Evolutionary conservation across 2,797 vertebrate genomes (phyloP).

Genomic region (Prunella strophiata): DNA sequence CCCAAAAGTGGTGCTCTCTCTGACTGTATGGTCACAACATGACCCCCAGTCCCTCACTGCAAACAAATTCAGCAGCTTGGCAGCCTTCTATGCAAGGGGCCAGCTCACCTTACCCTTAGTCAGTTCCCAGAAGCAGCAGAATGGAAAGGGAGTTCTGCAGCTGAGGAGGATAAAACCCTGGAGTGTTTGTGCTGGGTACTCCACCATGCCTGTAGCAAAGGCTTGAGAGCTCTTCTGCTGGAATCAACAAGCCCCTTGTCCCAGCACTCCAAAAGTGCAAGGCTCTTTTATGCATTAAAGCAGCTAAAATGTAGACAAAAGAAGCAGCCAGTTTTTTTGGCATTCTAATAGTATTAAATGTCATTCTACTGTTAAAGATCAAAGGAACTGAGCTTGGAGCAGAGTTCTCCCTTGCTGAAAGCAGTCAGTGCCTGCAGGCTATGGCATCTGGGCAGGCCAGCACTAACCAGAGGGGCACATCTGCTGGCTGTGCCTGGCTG

Average conservation of each 20-base stretch:
- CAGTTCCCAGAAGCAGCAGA: slow-evolving; percentile 5
- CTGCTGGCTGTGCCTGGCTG: not conserved
- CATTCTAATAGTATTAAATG: not conserved
- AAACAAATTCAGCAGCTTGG: not conserved
- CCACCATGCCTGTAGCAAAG: not conserved
- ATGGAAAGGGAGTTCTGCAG: not conserved
- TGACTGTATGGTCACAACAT: not conserved
- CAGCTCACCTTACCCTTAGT: not conserved
- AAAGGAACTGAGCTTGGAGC: not conserved
- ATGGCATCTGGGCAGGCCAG: not conserved
- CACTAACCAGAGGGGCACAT: not conserved
- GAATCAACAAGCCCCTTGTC: slow-evolving; percentile 6
- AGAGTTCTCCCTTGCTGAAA: not conserved
- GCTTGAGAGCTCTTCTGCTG: not conserved
- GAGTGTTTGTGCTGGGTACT: not conserved
- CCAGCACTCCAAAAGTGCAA: not conserved
- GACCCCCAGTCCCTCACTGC: not conserved
- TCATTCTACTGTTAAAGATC: not conserved
- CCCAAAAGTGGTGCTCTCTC: not conserved
- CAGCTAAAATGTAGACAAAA: not conserved
- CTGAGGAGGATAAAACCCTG: not conserved
- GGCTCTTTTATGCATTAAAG: not conserved
- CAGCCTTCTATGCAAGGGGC: not conserved
- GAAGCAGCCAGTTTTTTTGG: not conserved
- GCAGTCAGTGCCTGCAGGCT: not conserved